These are phyloP conservation scores for Cyclura pinguis DNA, from an alignment of 2,797 vertebrate species.

Conservation along the genomic window DNA sequence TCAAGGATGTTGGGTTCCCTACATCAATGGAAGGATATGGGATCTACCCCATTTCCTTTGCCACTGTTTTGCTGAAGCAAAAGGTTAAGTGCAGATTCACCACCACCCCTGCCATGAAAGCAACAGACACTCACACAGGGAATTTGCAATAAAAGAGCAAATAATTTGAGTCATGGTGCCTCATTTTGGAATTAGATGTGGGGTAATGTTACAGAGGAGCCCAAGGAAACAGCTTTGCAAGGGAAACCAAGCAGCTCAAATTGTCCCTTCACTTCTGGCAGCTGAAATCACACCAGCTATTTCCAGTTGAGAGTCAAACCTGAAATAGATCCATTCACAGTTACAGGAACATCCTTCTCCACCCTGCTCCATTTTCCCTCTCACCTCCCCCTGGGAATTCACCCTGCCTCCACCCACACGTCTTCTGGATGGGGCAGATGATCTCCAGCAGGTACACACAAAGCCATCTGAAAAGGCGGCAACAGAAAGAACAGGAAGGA, in stretches of 20 bases:
- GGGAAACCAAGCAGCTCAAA: conserved; percentile 40
- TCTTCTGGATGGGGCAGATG: conserved; percentile 5
- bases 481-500: neutral
- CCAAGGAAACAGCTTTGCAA: conserved; percentile 40
- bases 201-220: neutral
- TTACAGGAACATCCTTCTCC: conserved; percentile 9
- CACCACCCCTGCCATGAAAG: neutral
- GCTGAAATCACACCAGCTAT: conserved; percentile 60
- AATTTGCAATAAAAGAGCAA: neutral
- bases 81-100: rapidly evolving
- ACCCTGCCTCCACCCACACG: neutral
- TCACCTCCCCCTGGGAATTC: neutral
- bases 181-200: neutral
- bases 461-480: neutral
- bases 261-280: conserved; percentile 65
- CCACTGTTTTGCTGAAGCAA: neutral
- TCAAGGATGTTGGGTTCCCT: neutral
- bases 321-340: conserved; percentile 36
- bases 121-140: neutral
- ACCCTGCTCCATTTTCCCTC: conserved; percentile 30
- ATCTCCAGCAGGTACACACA: neutral
- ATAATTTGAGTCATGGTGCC: neutral
- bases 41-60: neutral
- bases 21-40: neutral
- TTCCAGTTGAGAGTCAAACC: conserved; percentile 48